Conservation (phyloP, 2,888 invertebrate species). For the Glyphotaelius pellucidus region DNA sequence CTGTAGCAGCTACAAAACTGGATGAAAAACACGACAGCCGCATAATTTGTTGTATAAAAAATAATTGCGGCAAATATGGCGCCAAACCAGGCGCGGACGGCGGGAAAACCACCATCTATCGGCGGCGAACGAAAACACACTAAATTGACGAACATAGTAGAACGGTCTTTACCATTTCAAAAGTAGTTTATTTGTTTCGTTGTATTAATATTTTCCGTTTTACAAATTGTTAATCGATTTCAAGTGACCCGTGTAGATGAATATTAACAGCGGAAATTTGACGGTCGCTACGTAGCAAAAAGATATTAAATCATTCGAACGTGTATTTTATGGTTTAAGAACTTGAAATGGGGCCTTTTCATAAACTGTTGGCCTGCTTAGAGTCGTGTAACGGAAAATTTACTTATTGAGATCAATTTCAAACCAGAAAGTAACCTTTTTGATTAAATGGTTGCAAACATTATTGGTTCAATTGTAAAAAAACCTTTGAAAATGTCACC, state of each 20-base stretch:
- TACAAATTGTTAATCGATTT: not conserved
- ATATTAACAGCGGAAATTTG: not conserved
- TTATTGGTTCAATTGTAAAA: not conserved
- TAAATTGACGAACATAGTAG: not conserved
- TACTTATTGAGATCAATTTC: no score
- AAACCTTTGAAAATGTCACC: not conserved
- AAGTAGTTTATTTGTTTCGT: not conserved
- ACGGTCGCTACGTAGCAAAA: not conserved
- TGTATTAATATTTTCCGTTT: not conserved
- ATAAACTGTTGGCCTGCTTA: not conserved
- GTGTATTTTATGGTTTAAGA: not conserved
- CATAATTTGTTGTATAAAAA: conserved; percentile 37
- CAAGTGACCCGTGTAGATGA: not conserved
- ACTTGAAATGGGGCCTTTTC: not conserved
- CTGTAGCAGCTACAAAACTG: not conserved
- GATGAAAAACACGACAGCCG: not conserved
- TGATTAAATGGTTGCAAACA: not conserved
- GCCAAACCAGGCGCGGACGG: not conserved
- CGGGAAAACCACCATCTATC: conserved; percentile 5
- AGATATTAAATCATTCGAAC: not conserved
- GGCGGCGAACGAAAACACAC: not conserved
- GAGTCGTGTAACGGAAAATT: not conserved
- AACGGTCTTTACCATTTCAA: not conserved
- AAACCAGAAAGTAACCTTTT: no score
- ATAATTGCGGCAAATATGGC: conserved; percentile 42